Evolutionary conservation across 2,113 vertebrate genomes (phyloP), one percentile per base, ranked within the genome.

Genomic region (Variabilichromis moorii): DNA sequence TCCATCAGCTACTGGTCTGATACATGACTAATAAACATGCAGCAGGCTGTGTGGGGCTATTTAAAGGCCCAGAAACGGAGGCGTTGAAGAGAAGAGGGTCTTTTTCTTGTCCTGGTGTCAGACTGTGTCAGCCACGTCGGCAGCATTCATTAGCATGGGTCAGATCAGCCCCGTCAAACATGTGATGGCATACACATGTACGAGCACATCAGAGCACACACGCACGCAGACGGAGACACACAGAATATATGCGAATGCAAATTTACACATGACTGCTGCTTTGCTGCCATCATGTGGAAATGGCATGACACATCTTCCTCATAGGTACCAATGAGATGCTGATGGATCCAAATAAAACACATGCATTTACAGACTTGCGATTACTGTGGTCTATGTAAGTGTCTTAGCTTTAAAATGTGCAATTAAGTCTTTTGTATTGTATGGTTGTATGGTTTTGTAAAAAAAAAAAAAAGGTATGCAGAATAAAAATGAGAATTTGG

Each of bases 61-160:
- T 96, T 96, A 94, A 93, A 92, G 95, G 90, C 84, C 37, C 83
- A 83, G 88, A 95, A 91, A 95, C 87, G 91, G 94, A 92, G 93
- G 93, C 91, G 79, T 87, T 87, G 91, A 81, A 71, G 79, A 91
- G 90, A 93, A 92, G 90, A 89, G 89, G 92, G 95, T 95, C 91
- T 95, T 96, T 95, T 95, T 95, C 94, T 93, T 93, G 95, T 96
- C 94, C 91, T 95, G 59, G 96, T 97, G 90, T 98, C 98, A 93
- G 96, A 96, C 61, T 81, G 97, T 97, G 94, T 98, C 97, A 53
- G 97, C 33, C 54, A 83, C 63, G 35, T 78, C 78, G 86, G 78
- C 89, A 84, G 50, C 84, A 47, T 90, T 93, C 93, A 95, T 94
- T 92, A 91, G 86, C 88, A 89, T 40, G 88, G 85, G 87, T 94